Conservation (phyloP, 2,797 vertebrate species). For the Mormyrus hasselquistii region DNA sequence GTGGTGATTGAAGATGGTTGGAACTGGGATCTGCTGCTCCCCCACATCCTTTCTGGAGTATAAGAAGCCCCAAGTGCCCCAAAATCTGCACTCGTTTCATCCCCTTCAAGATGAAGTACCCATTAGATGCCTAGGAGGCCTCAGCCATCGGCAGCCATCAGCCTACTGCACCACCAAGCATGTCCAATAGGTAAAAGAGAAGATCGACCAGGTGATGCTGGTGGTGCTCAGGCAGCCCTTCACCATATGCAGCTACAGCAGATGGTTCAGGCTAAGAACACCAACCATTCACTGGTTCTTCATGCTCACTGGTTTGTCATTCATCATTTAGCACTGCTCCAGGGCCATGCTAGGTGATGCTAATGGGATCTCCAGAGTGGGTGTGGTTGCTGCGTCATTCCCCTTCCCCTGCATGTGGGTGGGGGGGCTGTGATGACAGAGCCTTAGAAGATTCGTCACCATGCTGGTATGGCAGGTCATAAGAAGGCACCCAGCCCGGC, state of each 20-base stretch:
- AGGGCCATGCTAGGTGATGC: not conserved
- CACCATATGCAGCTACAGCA: not conserved
- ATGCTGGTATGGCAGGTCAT: not conserved
- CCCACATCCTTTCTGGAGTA: not conserved
- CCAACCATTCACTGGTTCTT: not conserved
- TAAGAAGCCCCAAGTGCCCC: not conserved
- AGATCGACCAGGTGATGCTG: not conserved
- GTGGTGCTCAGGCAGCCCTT: not conserved
- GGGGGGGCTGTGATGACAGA: not conserved
- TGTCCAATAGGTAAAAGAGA: not conserved
- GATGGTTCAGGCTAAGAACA: not conserved
- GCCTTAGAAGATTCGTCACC: not conserved
- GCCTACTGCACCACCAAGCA: not conserved
- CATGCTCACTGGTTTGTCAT: not conserved
- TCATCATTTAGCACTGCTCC: not conserved
- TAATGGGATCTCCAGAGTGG: not conserved
- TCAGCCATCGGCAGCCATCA: not conserved
- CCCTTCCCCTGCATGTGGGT: too few species aligned
- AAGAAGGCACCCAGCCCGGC: not conserved
- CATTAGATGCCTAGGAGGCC: not conserved
- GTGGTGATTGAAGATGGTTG: not conserved
- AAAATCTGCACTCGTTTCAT: not conserved
- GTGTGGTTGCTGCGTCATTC: not conserved
- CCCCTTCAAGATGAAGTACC: not conserved
- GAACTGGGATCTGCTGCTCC: not conserved